Conservation (phyloP, 2,888 invertebrate species). For the Sminthurides aquaticus region DNA sequence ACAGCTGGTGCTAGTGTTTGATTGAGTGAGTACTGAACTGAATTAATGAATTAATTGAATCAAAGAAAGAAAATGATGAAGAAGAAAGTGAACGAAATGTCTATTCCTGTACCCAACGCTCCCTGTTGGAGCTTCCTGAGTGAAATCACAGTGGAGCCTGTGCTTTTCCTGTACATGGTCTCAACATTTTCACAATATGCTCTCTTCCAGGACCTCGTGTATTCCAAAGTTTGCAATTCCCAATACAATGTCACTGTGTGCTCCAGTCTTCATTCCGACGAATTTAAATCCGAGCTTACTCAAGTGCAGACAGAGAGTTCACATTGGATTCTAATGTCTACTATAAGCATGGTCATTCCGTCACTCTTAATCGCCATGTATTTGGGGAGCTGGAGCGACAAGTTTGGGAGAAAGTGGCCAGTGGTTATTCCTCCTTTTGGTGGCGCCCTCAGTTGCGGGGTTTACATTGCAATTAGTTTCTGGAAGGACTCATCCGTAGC, state of each 20-base stretch:
- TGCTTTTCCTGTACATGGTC: slow-evolving; percentile 49
- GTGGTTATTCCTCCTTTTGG: slow-evolving; percentile 48
- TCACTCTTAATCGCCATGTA: slow-evolving; percentile 44
- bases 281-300: slow-evolving; percentile 38
- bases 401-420: slow-evolving; percentile 48
- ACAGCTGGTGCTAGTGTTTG: too few relatives aligned
- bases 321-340: slow-evolving; percentile 45
- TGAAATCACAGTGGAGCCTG: slow-evolving; percentile 49
- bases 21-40: too few relatives aligned
- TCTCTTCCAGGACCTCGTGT: slow-evolving; percentile 48
- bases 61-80: too few relatives aligned
- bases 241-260: slow-evolving; percentile 26
- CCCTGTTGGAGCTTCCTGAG: too few relatives aligned
- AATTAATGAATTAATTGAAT: too few relatives aligned
- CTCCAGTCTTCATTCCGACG: slow-evolving; percentile 38
- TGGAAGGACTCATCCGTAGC: slow-evolving; percentile 43
- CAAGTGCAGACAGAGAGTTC: slow-evolving; percentile 44
- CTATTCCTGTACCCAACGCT: too few relatives aligned
- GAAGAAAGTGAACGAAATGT: too few relatives aligned
- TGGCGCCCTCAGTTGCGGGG: slow-evolving; percentile 44
- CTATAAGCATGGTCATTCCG: slow-evolving; percentile 44
- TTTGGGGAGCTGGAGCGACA: slow-evolving; percentile 46
- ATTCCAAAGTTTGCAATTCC: slow-evolving; percentile 47
- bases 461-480: slow-evolving; percentile 45
- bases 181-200: slow-evolving; percentile 47